A percentile compares a stretch with the other conserved stretches of the same genome.
phyloP scores from a whole-genome alignment of 2,113 vertebrate species.

The Microtus richardsoni region DNA sequence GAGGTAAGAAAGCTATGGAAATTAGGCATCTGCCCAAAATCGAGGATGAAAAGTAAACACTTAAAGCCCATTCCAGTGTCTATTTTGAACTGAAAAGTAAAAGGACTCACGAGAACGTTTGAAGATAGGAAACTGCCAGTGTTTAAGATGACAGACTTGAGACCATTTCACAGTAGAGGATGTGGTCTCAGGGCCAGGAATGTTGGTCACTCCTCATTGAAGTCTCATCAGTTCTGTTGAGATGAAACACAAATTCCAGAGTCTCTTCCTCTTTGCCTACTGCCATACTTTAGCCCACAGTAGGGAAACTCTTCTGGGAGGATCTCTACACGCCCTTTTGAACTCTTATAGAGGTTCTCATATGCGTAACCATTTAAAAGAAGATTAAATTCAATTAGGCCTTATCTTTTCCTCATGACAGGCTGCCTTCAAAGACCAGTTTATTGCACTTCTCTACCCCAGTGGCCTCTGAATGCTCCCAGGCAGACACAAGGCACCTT shows the following conservation, averaged over 20 bases:
- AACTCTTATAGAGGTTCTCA: slow-evolving; percentile 56
- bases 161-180: slow-evolving; percentile 37
- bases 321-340: slow-evolving; percentile 24
- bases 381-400: slow-evolving; percentile 74
- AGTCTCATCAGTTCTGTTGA: neutral
- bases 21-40: slow-evolving; percentile 76
- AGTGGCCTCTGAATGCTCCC: neutral
- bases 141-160: slow-evolving; percentile 47
- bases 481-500: neutral
- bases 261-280: neutral
- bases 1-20: slow-evolving; percentile 77
- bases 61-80: slow-evolving; percentile 71
- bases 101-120: slow-evolving; percentile 29
- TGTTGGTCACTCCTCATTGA: neutral
- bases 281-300: neutral
- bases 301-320: neutral
- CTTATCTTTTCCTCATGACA: slow-evolving; percentile 24
- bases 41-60: slow-evolving; percentile 77
- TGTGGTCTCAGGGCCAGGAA: neutral
- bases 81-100: slow-evolving; percentile 70
- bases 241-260: slow-evolving; percentile 49
- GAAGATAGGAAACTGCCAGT: slow-evolving; percentile 58
- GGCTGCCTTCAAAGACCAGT: slow-evolving; percentile 30
- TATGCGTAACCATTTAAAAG: slow-evolving; percentile 63
- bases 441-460: neutral